phyloP scores from a whole-genome alignment of 1,140 invertebrate genomes.

The Diorhabda sublineata region DNA sequence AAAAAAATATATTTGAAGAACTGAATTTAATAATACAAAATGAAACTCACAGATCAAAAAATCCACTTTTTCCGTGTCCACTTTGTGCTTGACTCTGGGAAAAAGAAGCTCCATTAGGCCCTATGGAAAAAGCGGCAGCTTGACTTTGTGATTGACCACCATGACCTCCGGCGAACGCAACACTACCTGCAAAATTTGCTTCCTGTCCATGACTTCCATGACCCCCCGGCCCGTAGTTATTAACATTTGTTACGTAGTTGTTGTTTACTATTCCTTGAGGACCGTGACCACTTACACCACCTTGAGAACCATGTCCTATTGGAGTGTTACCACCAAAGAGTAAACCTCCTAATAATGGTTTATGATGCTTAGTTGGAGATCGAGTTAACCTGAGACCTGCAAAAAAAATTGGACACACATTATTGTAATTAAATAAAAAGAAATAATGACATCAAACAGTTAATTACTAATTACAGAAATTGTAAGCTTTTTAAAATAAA shows the following conservation, averaged over 20 bases:
- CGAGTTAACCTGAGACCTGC: background rate
- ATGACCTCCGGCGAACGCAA: slow-evolving; percentile 12
- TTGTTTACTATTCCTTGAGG: background rate
- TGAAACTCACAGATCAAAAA: background rate
- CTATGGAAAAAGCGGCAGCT: slow-evolving; percentile 9
- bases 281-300: background rate
- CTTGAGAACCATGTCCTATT: background rate
- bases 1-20: no score
- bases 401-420: no score
- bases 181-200: slow-evolving; percentile 16
- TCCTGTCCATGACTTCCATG: background rate
- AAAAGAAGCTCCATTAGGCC: slow-evolving; percentile 9
- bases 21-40: no score
- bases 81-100: slow-evolving; percentile 13
- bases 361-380: slow-evolving; percentile 5
- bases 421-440: no score
- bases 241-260: slow-evolving; percentile 14
- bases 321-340: background rate
- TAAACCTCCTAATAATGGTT: background rate
- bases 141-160: slow-evolving; percentile 15
- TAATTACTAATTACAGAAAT: no score
- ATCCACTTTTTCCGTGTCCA: background rate
- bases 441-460: no score
- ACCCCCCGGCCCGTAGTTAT: slow-evolving; percentile 9
- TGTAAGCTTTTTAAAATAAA: no score